A percentile compares a stretch with the other conserved stretches of the same genome.
Evolutionary conservation across 92 coral and sea anemone species (phyloP).

Genomic region (Parazoanthus atlanticus): DNA sequence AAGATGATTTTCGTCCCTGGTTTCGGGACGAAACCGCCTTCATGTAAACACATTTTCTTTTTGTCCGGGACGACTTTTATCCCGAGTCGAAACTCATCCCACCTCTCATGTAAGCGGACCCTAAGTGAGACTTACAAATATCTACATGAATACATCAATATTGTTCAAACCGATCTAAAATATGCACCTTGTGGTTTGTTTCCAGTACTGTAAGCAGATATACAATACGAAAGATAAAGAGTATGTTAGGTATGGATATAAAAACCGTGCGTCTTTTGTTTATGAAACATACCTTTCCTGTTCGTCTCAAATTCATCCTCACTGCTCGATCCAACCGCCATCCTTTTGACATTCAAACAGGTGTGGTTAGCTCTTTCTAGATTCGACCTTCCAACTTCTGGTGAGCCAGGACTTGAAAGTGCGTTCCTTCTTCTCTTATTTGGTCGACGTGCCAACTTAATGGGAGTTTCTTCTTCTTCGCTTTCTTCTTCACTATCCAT

Average conservation of each 20-base stretch:
- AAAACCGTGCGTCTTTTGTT: neutral
- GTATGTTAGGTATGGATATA: too few relatives aligned
- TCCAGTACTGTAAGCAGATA: neutral
- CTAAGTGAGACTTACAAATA: neutral
- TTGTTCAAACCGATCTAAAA: too few relatives aligned
- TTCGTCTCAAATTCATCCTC: conserved; percentile 78
- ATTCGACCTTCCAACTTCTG: neutral
- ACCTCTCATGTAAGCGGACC: too few relatives aligned
- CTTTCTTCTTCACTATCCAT: conserved; percentile 75
- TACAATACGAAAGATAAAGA: neutral
- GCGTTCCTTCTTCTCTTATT: conserved; percentile 38
- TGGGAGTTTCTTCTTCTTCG: conserved; percentile 42
- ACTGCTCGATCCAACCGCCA: conserved; percentile 57
- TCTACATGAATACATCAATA: too few relatives aligned
- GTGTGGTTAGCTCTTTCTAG: neutral
- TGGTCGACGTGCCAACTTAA: conserved; percentile 32
- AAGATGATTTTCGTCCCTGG: too few relatives aligned
- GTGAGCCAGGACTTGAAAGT: conserved; percentile 61
- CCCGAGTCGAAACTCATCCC: too few relatives aligned
- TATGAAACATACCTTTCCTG: conserved; percentile 56
- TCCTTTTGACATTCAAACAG: neutral
- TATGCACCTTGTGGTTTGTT: neutral
- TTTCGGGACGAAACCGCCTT: too few relatives aligned
- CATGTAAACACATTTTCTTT: too few relatives aligned
- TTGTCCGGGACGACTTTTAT: too few relatives aligned